phyloP scores from a whole-genome alignment of 2,113 vertebrate species.

The Dasypus novemcinctus region DNA sequence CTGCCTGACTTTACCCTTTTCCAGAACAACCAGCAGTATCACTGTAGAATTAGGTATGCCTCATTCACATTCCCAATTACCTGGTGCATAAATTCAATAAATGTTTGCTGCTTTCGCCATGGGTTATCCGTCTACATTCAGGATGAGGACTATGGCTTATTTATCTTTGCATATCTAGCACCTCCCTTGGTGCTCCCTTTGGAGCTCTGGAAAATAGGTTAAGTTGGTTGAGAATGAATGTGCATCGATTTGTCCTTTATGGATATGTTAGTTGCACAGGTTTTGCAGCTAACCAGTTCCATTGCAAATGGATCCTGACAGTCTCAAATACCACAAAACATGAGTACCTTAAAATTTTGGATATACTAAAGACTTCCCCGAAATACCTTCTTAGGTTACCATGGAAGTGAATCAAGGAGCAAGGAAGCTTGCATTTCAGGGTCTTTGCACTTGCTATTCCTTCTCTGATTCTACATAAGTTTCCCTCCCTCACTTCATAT shows the following conservation, averaged over 20 bases:
- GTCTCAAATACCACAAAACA: not conserved
- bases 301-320: not conserved
- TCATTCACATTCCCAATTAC: not conserved
- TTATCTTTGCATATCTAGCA: not conserved
- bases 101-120: not conserved
- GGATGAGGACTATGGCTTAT: not conserved
- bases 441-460: not conserved
- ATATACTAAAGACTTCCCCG: not conserved
- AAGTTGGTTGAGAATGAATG: not conserved
- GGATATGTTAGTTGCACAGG: too few species aligned
- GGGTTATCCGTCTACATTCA: not conserved
- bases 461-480: not conserved
- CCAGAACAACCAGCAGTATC: not conserved
- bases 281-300: not conserved
- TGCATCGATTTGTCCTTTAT: not conserved
- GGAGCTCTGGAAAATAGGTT: not conserved
- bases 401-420: not conserved
- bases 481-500: not conserved
- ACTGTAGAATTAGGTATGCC: not conserved
- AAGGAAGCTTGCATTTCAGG: not conserved
- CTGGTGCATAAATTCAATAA: not conserved
- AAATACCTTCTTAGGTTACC: not conserved
- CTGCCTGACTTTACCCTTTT: not conserved
- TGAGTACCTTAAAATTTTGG: not conserved
- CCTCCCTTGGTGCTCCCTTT: not conserved